These are phyloP conservation scores for Nycticryphes semicollaris DNA, from an alignment of 2,113 vertebrate genomes.

Conservation along the genomic window DNA sequence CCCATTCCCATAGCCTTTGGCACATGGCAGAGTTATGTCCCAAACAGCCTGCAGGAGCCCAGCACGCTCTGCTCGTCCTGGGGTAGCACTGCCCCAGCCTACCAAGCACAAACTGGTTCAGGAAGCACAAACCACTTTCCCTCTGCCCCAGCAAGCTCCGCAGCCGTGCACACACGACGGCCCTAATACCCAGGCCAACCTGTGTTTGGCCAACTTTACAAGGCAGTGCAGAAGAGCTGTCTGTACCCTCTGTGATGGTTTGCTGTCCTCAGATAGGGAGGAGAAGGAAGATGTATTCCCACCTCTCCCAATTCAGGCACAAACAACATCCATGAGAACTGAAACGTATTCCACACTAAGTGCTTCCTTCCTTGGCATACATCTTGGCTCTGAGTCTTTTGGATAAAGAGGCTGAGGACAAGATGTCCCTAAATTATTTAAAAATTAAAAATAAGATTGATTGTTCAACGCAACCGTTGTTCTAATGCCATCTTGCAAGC, in stretches of 20 bases:
- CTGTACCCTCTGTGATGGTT: neutral
- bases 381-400: neutral
- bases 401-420: neutral
- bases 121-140: neutral
- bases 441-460: neutral
- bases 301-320: neutral
- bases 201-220: neutral
- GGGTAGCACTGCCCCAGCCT: neutral
- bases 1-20: neutral
- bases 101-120: neutral
- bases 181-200: neutral
- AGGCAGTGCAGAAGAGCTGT: neutral
- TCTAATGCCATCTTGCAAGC: neutral
- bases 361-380: neutral
- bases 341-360: neutral
- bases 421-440: neutral
- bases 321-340: neutral
- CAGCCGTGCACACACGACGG: neutral
- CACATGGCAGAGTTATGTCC: neutral
- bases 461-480: neutral
- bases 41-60: neutral
- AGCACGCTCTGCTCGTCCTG: fast-evolving
- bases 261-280: neutral
- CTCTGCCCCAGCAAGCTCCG: neutral
- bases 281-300: neutral